Base-by-base conservation (phyloP, 2,888 invertebrate genomes). In the Drosophila sordidula region DNA sequence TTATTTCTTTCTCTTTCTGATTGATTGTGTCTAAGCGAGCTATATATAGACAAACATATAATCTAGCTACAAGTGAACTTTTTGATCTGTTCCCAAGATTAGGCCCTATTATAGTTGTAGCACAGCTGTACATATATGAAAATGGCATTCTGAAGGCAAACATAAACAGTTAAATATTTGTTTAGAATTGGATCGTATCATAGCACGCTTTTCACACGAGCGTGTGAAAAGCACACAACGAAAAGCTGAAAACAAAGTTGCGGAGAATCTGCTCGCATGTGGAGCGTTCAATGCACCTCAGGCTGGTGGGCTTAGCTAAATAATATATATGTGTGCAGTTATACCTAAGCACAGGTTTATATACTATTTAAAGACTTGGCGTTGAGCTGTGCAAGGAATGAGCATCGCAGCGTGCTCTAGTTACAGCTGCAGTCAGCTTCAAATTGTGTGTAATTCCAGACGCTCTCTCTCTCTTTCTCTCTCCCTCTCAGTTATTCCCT, bases 161-260 rank as follows among this genome's bases (percentile, higher is more conserved):
- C 12, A 34, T 38, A 70, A 85, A 87, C 79, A 76, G 74, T 85
- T 81, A 81, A 75, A 75, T 69, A 87, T 79, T 85, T 82, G 81
- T 49, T 0, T 44, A 42, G 59, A 69, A 59, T 67, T 68, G 58
- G 65, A 77, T 74, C 61, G 46, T 68, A 71, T 65, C 74, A 42
- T 63, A 88, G 88, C 84, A 84, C 84, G 84, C 84, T 84, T 84
- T 88, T 84, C 87, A 84, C 84, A 84, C 50, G 51, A 54, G 50
- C 71, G 80, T 88, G 88, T 80, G 88, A 84, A 83, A 79, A 65
- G 78, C 64, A 86, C 51, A 82, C 84, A 82, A 47, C 32, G 44
- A 34, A 56, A 56, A 59, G 58, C 47, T 29, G 46, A 46, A 42
- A 52, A 45, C 26, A 42, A 38, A 70, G 49, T 49, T 50, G 57